phyloP scores from a whole-genome alignment of 2,113 vertebrate species.

The Eudyptes chrysolophus region DNA sequence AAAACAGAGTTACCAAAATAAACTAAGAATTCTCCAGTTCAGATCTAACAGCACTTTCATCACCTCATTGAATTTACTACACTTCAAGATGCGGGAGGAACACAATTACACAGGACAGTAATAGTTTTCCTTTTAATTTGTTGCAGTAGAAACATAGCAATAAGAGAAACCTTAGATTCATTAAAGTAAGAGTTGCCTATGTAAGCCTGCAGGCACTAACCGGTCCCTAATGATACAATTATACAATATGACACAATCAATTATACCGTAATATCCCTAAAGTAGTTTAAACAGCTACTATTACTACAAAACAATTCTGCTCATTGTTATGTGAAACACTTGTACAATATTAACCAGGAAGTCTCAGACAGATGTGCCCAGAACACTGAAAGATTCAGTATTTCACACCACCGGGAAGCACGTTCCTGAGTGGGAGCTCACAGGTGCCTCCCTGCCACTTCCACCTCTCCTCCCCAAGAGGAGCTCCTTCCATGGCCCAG shows the following conservation, averaged over 20 bases:
- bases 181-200: not conserved
- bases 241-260: not conserved
- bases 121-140: not conserved
- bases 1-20: not conserved
- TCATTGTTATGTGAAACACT: not conserved
- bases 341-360: not conserved
- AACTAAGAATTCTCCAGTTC: not conserved
- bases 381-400: rapidly evolving
- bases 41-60: not conserved
- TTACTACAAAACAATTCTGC: not conserved
- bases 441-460: not conserved
- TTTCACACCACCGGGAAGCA: not conserved
- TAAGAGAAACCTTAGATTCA: not conserved
- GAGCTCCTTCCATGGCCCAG: rapidly evolving
- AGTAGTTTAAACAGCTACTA: not conserved
- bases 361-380: not conserved
- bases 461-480: not conserved
- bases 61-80: not conserved
- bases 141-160: not conserved
- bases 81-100: not conserved
- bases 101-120: not conserved
- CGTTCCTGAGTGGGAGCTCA: rapidly evolving
- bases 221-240: not conserved
- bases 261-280: not conserved
- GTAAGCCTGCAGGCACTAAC: not conserved